Conservation (phyloP, 2,797 vertebrate genomes). For the Parauchenoglanis ngamensis region DNA sequence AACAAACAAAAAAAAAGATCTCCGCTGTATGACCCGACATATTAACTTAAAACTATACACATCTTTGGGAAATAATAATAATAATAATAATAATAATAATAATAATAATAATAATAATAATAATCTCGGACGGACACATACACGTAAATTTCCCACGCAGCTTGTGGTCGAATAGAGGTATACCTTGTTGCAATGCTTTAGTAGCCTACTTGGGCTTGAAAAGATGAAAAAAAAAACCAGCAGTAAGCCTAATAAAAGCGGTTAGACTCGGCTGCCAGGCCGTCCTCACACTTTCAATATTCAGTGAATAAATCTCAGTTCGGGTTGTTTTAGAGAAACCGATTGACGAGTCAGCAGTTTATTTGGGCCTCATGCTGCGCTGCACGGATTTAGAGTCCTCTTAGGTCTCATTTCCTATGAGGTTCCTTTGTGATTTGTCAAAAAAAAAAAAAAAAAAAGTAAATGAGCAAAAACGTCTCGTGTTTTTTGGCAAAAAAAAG, state of each 20-base stretch:
- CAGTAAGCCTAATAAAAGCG: constrained; percentile 65
- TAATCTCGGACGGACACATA: constrained; percentile 84
- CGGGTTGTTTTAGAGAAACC: constrained; percentile 76
- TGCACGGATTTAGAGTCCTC: constrained; percentile 68
- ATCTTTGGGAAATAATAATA: constrained; percentile 83
- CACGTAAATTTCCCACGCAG: constrained; percentile 89
- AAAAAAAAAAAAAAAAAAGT: constrained; percentile 68
- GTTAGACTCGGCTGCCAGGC: constrained; percentile 64
- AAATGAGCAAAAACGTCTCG: constrained; percentile 38
- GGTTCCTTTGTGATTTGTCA: constrained; percentile 65
- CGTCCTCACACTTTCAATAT: constrained; percentile 67
- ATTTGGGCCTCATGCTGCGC: constrained; percentile 72
- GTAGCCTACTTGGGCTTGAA: constrained; percentile 76
- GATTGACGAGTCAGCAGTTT: constrained; percentile 70
- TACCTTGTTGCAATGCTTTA: constrained; percentile 97
- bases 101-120: constrained; percentile 43
- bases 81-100: constrained; percentile 59
- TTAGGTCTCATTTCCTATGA: constrained; percentile 63
- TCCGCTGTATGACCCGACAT: constrained; percentile 76
- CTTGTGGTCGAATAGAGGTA: constrained; percentile 97
- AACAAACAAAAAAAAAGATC: constrained; percentile 66
- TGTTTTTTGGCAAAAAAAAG: constrained; percentile 80
- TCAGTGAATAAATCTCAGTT: constrained; percentile 73
- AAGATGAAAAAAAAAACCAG: constrained; percentile 69
- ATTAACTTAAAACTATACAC: constrained; percentile 92